Conservation (phyloP, 2,888 invertebrate species). For the Mesoligia furuncula region DNA sequence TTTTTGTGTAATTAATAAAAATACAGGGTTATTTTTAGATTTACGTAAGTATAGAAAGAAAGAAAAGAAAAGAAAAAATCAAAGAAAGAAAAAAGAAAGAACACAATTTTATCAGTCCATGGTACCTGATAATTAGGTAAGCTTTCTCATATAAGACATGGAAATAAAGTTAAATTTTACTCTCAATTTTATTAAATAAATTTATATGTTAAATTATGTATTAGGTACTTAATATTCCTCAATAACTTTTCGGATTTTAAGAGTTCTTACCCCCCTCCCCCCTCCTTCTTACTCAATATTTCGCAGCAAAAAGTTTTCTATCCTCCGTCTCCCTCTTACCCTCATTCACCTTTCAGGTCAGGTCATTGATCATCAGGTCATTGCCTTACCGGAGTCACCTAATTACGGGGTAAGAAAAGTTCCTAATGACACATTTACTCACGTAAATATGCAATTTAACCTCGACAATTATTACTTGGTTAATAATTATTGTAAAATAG, state of each 20-base stretch:
- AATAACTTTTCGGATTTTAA: not conserved
- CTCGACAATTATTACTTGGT: too few species aligned
- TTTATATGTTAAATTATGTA: not conserved
- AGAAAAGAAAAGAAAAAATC: too few species aligned
- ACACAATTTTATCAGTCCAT: not conserved
- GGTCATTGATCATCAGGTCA: constrained; percentile 46
- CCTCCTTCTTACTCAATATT: not conserved
- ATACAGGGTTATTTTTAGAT: not conserved
- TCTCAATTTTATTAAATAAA: not conserved
- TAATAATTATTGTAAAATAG: not conserved
- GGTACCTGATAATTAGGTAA: not conserved
- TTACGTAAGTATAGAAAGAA: too few species aligned
- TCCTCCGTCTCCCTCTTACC: constrained; percentile 14
- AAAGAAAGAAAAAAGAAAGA: too few species aligned
- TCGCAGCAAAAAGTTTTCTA: not conserved
- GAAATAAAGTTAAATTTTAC: not conserved
- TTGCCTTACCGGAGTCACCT: constrained; percentile 40
- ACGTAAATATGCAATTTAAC: not conserved
- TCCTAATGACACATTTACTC: constrained; percentile 6
- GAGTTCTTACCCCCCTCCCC: not conserved
- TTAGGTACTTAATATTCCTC: not conserved
- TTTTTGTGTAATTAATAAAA: not conserved
- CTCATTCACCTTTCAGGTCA: constrained; percentile 23
- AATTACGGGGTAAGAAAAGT: constrained; percentile 14
- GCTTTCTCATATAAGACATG: not conserved